These are phyloP conservation scores for Poeciliopsis paucimaculata DNA, from an alignment of 2,797 vertebrate species.

Conservation along the genomic window DNA sequence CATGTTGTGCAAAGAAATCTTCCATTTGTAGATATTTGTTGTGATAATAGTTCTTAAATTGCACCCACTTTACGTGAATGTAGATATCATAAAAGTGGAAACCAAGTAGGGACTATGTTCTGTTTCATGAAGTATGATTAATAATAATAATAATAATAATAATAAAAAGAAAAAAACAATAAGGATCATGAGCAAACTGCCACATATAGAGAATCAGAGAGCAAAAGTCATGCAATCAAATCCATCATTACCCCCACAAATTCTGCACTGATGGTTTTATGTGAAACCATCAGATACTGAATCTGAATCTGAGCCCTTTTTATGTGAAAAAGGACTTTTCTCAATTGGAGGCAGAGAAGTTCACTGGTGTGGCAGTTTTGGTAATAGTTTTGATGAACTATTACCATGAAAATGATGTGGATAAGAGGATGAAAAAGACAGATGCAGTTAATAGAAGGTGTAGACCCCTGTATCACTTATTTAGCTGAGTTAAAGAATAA, in stretches of 20 bases:
- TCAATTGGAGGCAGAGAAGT: neutral
- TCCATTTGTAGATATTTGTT: neutral
- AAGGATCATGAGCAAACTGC: neutral
- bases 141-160: too few species aligned
- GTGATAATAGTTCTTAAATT: neutral
- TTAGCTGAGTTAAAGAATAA: conserved; percentile 6
- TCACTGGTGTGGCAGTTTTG: neutral
- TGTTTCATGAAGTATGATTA: neutral
- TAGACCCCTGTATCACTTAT: conserved; percentile 3
- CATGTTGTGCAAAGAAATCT: neutral
- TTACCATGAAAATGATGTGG: neutral
- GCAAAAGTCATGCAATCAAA: conserved; percentile 31
- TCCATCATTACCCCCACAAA: conserved; percentile 36
- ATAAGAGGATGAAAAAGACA: neutral
- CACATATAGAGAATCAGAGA: conserved; percentile 20
- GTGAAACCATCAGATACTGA: too few species aligned
- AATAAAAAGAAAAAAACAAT: too few species aligned
- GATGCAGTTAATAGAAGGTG: neutral
- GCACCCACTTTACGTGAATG: neutral
- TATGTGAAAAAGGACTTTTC: neutral
- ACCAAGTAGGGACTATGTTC: neutral
- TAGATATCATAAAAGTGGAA: neutral
- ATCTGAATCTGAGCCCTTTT: too few species aligned
- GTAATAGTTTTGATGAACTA: too few species aligned
- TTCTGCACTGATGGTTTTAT: conserved; percentile 16